phyloP scores from a whole-genome alignment of 2,113 vertebrate species.

The Eretmochelys imbricata region DNA sequence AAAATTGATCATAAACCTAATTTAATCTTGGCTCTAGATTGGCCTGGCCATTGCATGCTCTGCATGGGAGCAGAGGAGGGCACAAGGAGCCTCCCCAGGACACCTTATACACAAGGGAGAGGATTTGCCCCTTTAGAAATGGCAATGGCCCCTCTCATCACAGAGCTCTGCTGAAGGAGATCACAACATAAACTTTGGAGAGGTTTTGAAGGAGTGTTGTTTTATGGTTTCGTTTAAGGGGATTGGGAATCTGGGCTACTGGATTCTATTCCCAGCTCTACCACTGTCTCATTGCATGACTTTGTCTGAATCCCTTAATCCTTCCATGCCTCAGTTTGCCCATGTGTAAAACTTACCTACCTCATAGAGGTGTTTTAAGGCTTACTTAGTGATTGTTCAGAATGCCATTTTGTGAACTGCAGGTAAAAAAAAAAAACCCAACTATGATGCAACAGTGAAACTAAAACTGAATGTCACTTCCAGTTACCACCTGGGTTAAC shows the following conservation, averaged over 20 bases:
- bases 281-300: neutral
- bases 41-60: neutral
- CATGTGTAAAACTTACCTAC: neutral
- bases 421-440: neutral
- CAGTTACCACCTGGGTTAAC: neutral
- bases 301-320: too few species aligned
- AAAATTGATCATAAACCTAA: neutral
- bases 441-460: neutral
- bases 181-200: neutral
- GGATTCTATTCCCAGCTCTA: fast-evolving
- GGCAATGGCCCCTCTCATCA: neutral
- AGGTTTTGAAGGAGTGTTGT: neutral
- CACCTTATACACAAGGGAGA: neutral
- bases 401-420: neutral
- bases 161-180: neutral
- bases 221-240: neutral
- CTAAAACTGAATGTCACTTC: neutral
- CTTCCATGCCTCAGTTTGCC: neutral
- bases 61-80: too few species aligned
- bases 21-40: neutral
- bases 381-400: neutral
- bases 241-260: too few species aligned
- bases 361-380: neutral
- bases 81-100: too few species aligned
- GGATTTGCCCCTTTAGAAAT: neutral